These are phyloP conservation scores for Polyploca ridens DNA, from an alignment of 2,888 invertebrate genomes.

Conservation along the genomic window DNA sequence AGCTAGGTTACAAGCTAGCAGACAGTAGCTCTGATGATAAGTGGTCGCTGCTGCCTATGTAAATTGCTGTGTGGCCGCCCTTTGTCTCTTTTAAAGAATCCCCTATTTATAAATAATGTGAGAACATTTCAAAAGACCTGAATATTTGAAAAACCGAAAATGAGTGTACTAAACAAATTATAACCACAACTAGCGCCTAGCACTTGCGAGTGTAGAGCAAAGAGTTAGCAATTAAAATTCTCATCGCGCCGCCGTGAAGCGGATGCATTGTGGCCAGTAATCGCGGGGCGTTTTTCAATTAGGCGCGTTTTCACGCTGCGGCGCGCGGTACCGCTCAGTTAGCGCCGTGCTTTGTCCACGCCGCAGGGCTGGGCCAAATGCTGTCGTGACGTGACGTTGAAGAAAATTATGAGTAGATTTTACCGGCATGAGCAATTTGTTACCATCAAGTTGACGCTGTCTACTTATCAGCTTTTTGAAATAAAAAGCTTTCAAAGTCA, in stretches of 20 bases:
- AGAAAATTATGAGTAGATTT: not conserved
- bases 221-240: constrained; percentile 55
- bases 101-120: too few relatives aligned
- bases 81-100: too few relatives aligned
- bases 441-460: too few relatives aligned
- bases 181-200: constrained; percentile 1
- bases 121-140: too few relatives aligned
- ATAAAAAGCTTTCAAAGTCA: too few relatives aligned
- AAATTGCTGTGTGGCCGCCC: too few relatives aligned
- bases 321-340: constrained; percentile 19
- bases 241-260: constrained; percentile 38
- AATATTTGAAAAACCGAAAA: too few relatives aligned
- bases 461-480: too few relatives aligned
- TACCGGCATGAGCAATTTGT: too few relatives aligned
- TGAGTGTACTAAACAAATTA: not conserved
- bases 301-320: constrained; percentile 41
- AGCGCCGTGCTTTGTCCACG: not conserved
- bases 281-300: constrained; percentile 54
- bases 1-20: too few relatives aligned
- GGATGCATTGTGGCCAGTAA: constrained; percentile 41
- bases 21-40: too few relatives aligned
- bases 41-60: too few relatives aligned
- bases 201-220: constrained; percentile 27
- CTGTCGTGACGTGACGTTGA: not conserved
- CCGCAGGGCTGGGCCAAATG: not conserved